Evolutionary conservation across 2,113 vertebrate species (phyloP).

Genomic region (Microcebus ravelobensis): DNA sequence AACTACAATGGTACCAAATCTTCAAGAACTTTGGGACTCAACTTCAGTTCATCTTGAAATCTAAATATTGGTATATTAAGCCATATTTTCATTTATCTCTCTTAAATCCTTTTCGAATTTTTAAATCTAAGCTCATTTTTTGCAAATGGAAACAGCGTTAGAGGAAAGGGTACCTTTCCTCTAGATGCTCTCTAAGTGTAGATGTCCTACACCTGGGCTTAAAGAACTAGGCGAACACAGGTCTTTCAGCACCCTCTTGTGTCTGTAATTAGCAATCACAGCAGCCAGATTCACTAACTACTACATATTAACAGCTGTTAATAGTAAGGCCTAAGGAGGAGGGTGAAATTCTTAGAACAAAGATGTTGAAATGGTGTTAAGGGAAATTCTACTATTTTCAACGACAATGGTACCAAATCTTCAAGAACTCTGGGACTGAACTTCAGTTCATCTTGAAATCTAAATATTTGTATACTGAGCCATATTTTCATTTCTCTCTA

Average conservation of each 20-base stretch:
- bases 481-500: neutral
- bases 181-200: no score
- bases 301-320: no score
- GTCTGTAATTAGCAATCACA: neutral
- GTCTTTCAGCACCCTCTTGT: constrained; percentile 46
- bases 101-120: neutral
- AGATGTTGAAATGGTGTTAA: neutral
- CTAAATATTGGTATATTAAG: neutral
- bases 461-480: neutral
- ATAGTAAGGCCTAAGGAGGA: neutral
- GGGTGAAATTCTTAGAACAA: neutral
- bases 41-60: neutral
- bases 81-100: neutral
- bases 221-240: neutral
- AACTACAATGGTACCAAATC: neutral
- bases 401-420: neutral
- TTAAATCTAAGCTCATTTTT: neutral
- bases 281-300: neutral
- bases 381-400: no score
- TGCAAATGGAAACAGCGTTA: neutral
- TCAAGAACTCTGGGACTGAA: neutral
- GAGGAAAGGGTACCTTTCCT: neutral
- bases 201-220: neutral
- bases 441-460: neutral
- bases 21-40: neutral